Evolutionary conservation across 2,797 vertebrate species (phyloP), one percentile per base, ranked within the genome.

Genomic region (Crossoptilon crossoptilon): DNA sequence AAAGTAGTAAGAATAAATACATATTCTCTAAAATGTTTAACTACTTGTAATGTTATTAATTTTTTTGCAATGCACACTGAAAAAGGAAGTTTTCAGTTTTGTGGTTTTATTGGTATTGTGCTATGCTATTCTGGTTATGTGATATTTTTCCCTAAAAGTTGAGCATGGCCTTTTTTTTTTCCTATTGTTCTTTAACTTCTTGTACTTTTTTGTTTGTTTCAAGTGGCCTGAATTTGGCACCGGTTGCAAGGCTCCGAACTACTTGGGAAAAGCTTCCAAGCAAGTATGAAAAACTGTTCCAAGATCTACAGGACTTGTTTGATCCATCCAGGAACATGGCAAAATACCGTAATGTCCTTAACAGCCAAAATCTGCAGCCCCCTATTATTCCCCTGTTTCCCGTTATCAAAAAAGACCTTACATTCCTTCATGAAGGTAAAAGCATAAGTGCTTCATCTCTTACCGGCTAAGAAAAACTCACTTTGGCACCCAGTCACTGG

Each of bases 311-410:
- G 97, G 99, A 99, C 96, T 98, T 99, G 49, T 99, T 99, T 59
- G 99, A 99, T 97, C 99, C 99, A 14, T 99, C 99, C 58, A 98
- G 99, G 95, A 99, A 99, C 72, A 99, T 99, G 99, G 99, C 99
- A 79, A 99, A 99, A 97, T 99, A 99, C 93, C 98, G 99, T 86
- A 99, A 99, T 77, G 98, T 99, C 80, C 98, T 99, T 80, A 99
- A 99, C 97, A 99, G 98, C 97, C 99, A 99, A 97, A 99, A 99
- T 97, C 98, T 99, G 3, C 99, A 99, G 85, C 99, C 99, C 3
- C 99, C 99, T 19, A 99, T 99, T 95, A 99, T 99, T 90, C 99
- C 99, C 5, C 96, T 99, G 51, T 99, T 99, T 96, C 99, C 99
- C 9, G 99, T 99, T 95, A 99, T 99, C 96, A 99, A 99, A 98